Evolutionary conservation across 2,113 vertebrate species (phyloP), one percentile per base, ranked within the genome.

Genomic region (Hippocampus guttulatus): DNA sequence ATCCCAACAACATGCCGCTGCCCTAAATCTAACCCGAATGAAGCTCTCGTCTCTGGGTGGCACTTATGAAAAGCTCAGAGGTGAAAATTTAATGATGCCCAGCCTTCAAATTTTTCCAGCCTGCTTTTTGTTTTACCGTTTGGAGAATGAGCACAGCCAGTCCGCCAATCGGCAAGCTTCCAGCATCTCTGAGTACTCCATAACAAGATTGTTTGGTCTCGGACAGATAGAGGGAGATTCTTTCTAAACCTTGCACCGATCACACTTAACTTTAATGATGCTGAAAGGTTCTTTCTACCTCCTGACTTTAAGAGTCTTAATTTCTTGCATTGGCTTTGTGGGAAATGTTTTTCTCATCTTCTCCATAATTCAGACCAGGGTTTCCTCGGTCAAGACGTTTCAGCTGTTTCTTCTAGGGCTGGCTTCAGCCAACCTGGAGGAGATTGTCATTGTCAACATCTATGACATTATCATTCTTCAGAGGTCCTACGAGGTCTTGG

Each of bases 351-450:
- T 80, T 41, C 81, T 93, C 27, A 81, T 93, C 12, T 0, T 85
- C 18, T 85, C 77, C 51, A 75, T 91, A 51, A 9, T 85, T 7
- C 81, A 80, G 6, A 75, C 40, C 2, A 84, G 72, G 51, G 20
- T 71, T 15, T 71, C 80, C 3, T 69, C 60, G 0, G 1, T 91
- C 1, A 93, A 92, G 78, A 84, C 92, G 1, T 92, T 89, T 10
- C 88, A 93, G 55, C 40, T 92, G 8, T 88, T 93, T 63, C 83
- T 93, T 1, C 69, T 92, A 40, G 91, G 85, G 40, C 71, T 92
- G 27, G 67, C 89, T 2, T 2, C 49, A 0, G 81, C 84, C 15
- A 93, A 93, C 76, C 55, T 93, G 72, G 89, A 78, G 77, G 89
- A 88, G 58, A 89, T 92, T n/a, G 0, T 91, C 55, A 74, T 89